Evolutionary conservation across 1,140 invertebrate species (phyloP), one percentile per base, ranked within the genome.

Genomic region (Drosophila nebulosa): DNA sequence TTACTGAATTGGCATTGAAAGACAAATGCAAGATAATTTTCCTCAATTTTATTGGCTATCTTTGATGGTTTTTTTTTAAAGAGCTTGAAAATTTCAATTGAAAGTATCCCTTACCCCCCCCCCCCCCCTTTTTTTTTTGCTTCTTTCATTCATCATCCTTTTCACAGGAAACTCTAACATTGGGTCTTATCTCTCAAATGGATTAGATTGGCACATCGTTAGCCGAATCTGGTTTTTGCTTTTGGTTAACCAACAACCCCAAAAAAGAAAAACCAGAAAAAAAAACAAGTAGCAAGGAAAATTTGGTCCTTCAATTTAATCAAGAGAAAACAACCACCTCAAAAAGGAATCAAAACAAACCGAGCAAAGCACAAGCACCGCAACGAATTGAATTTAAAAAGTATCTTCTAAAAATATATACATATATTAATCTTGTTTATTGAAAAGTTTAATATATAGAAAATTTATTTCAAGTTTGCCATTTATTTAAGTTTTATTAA

Each of bases 131-230:
- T 12, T 12, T 32, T 12, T 12, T 32, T 32, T 0, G 7, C 30
- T 16, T 10, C 10, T 32, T 32, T 32, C n/a, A n/a, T 30, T 2
- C 27, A 30, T 30, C 7, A 30, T 9, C 27, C 27, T 30, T 4
- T 9, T 9, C 27, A 30, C 26, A 27, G 7, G 27, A 30, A 30
- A 30, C 27, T 30, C 26, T 16, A 50, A 22, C 21, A 21, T 50
- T 50, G 76, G 10, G 10, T 32, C 68, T 67, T 46, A 67, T 70
- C 74, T 57, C 64, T 61, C 60, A 59, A 59, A 21, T 74, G 60
- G 83, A 74, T 81, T 61, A 75, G 71, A 75, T 85, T 85, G 69
- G 64, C 81, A 85, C 81, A 56, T 85, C 83, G 81, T 85, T 81
- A 78, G 65, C 75, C 74, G 53, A 53, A 74, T 66, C 78, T 85